Evolutionary conservation across 2,888 invertebrate genomes (phyloP), one percentile per base, ranked within the genome.

Genomic region (Caenorhabditis doughertyi): DNA sequence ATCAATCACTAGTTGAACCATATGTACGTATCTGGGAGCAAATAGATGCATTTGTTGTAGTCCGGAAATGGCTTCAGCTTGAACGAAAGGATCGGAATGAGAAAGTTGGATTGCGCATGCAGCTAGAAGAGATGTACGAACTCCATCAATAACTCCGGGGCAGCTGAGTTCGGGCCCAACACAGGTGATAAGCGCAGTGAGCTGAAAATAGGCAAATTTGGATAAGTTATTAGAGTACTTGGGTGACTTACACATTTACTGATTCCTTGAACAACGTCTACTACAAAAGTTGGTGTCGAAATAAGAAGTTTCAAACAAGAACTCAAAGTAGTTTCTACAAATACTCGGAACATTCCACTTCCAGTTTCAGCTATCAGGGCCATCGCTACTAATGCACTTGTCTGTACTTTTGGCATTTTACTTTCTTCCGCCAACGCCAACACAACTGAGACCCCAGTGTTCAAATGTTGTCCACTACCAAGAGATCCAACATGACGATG

Each of bases 41-140:
- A 99, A 99, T 92, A 99, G 94, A 93, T 99, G 99, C 89, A 99
- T 93, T 92, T 99, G 98, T 92, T 99, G 99, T 65, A 98, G 94
- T 90, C 98, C 98, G 42, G 96, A 95, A 21, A 97, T 95, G 11
- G 98, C 98, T 93, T 98, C 98, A 0, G 98, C 96, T 56, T 97
- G 96, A 4, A 98, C 97, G 79, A 96, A 94, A 4, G 96, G 96
- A 92, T 97, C 93, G 0, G 92, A 89, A 87, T 94, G 93, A 72
- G 93, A 93, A 88, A 93, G 96, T 94, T 86, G 86, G 74, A 98
- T 95, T 0, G 97, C 96, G 93, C 97, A 97, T 18, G 97, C 97
- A 93, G 96, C 96, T 88, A 96, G 94, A 92, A 97, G 96, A 7
- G 97, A 95, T 18, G 95, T 94, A 55, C 96, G 94, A 84, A 95